These are phyloP conservation scores for Selenia dentaria DNA, from an alignment of 2,888 invertebrate species.

Conservation along the genomic window DNA sequence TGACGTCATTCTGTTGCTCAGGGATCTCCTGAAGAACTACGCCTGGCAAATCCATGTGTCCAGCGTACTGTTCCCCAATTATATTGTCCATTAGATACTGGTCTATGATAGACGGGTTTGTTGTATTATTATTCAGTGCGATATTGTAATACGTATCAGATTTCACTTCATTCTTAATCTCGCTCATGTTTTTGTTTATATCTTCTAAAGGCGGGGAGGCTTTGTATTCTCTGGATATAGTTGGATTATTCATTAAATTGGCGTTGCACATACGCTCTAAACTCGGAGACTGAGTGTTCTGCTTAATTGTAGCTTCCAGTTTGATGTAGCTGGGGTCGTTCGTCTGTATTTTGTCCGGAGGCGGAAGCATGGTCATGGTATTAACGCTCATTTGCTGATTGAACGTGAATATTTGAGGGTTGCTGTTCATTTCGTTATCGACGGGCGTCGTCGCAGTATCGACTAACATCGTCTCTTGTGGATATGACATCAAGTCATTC, in stretches of 20 bases:
- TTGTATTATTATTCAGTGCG: slow-evolving; percentile 52
- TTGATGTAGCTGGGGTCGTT: slow-evolving; percentile 79
- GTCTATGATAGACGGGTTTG: slow-evolving; percentile 67
- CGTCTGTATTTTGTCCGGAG: slow-evolving; percentile 66
- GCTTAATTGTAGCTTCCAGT: slow-evolving; percentile 73
- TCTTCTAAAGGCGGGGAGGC: slow-evolving; percentile 77
- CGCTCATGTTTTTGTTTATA: slow-evolving; percentile 73
- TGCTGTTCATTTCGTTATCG: slow-evolving; percentile 54
- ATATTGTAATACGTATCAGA: slow-evolving; percentile 71
- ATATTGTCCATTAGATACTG: slow-evolving; percentile 74
- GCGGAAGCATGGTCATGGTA: slow-evolving; percentile 65
- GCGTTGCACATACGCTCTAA: slow-evolving; percentile 75
- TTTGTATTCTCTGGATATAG: slow-evolving; percentile 68
- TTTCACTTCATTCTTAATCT: slow-evolving; percentile 77
- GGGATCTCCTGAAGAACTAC: slow-evolving; percentile 62
- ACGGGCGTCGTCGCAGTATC: slow-evolving; percentile 63
- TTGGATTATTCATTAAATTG: slow-evolving; percentile 60
- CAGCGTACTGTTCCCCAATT: slow-evolving; percentile 69
- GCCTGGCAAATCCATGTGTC: slow-evolving; percentile 65
- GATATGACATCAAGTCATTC: slow-evolving; percentile 61
- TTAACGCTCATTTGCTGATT: slow-evolving; percentile 71
- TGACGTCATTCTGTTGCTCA: slow-evolving; percentile 70
- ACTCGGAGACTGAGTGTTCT: slow-evolving; percentile 76
- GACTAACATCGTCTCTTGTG: slow-evolving; percentile 62
- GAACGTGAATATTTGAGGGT: slow-evolving; percentile 70